Percentiles rank a stretch among this genome's conserved stretches.
phyloP scores from a whole-genome alignment of 1,140 invertebrate genomes.

The Hormaphis cornu region DNA sequence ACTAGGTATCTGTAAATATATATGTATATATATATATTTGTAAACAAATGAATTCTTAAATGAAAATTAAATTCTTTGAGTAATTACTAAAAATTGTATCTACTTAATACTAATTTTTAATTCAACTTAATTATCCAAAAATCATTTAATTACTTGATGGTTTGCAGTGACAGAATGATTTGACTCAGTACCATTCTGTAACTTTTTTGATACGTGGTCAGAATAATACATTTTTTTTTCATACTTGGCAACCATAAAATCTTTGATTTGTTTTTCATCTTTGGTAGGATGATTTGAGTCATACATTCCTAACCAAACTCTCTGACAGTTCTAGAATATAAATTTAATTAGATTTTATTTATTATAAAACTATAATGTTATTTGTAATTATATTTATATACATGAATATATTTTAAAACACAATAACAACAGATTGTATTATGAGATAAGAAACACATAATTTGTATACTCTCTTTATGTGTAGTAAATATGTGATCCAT shows the following conservation, averaged over 20 bases:
- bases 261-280: conserved; percentile 81
- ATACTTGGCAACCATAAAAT: conserved; percentile 88
- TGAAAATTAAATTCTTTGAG: background rate
- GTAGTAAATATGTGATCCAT: too few relatives aligned
- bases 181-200: background rate
- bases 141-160: conserved; percentile 3
- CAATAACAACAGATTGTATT: too few relatives aligned
- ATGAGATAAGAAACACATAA: too few relatives aligned
- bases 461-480: too few relatives aligned
- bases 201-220: background rate
- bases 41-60: background rate
- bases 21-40: background rate
- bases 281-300: conserved; percentile 51
- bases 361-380: background rate
- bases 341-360: conserved; percentile 11
- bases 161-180: background rate
- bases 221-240: conserved; percentile 66
- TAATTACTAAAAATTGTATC: background rate
- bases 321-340: conserved; percentile 61
- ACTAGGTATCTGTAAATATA: background rate
- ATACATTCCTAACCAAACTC: conserved; percentile 81
- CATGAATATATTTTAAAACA: too few relatives aligned
- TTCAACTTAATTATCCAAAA: background rate
- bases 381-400: too few relatives aligned
- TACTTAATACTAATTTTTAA: background rate